Percentiles rank a stretch among this genome's conserved stretches.
These are phyloP conservation scores for Mus spicilegus DNA, from an alignment of 2,113 vertebrate species.

Conservation along the genomic window DNA sequence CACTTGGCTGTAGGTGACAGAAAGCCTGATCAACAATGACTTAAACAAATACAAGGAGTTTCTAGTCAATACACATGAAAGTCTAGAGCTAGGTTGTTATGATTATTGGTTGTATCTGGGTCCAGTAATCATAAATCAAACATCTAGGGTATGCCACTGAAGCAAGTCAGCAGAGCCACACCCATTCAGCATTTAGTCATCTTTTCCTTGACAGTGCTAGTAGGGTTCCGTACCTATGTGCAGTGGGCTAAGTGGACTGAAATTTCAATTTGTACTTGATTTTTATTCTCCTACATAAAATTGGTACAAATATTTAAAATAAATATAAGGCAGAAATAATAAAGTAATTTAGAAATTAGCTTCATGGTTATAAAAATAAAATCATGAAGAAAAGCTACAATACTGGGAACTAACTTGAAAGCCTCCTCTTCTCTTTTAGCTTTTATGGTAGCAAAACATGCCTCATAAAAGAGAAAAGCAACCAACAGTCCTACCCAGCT, in stretches of 20 bases:
- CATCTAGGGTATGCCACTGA: neutral
- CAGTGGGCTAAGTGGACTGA: neutral
- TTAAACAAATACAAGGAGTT: neutral
- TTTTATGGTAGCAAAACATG: neutral
- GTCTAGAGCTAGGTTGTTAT: neutral
- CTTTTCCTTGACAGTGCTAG: neutral
- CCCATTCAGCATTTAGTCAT: neutral
- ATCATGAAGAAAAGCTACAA: neutral
- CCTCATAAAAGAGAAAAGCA: neutral
- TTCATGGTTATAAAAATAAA: neutral
- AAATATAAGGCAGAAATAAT: neutral
- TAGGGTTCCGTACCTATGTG: neutral
- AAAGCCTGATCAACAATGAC: neutral
- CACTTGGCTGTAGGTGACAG: neutral
- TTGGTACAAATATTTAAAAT: conserved; percentile 5
- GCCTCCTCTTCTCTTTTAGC: neutral
- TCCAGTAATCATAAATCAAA: neutral
- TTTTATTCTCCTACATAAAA: conserved; percentile 51
- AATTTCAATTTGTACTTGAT: conserved; percentile 14
- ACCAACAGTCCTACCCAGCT: neutral
- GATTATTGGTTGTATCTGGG: neutral
- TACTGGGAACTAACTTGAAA: neutral
- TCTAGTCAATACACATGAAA: neutral
- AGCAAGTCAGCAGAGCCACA: neutral
- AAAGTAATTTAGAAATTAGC: conserved; percentile 20